Evolutionary conservation across 2,888 invertebrate genomes (phyloP), one percentile per base, ranked within the genome.

Genomic region (Pristionchus arcanus): DNA sequence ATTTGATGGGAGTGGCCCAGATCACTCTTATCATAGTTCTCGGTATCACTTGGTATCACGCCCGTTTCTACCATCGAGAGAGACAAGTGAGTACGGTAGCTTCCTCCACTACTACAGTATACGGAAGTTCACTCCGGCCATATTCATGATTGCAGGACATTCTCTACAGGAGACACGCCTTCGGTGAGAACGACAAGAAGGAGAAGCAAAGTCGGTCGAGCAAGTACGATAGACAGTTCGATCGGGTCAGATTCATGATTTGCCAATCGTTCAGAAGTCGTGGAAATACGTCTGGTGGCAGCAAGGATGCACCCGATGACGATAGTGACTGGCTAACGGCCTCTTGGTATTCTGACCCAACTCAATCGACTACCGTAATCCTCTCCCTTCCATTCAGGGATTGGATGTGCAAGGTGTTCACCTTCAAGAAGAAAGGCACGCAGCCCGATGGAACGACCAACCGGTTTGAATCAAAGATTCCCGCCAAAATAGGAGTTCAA

Each of bases 211-310:
- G 74, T 74, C 42, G 81, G 19, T 81, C 81, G 25, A 28, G 19
- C n/a, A 81, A 28, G 81, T 81, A 81, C 81, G 42, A 53, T 81
- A 49, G 42, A 49, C 42, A 7, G 42, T 49, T n/a, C 28, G n/a
- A 11, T 28, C 15, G 49, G 37, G 28, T 42, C 42, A 81, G 49
- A 53, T 53, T 21, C 15, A 25, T 81, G 16, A 42, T 81, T 49
- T 34, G 21, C 5, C 34, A 13, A 31, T 15, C 74, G 2, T 15
- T 34, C 28, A 81, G 81, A 28, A 81, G 81, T 81, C 81, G 81
- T 11, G 81, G 81, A n/a, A 81, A 81, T 53, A 81, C 81, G n/a
- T 49, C 42, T 49, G 49, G 49, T 53, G 81, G 81, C n/a, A 21
- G 49, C 25, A 53, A 81, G 49, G 49, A 53, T 11, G 16, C 9